A percentile compares a stretch with the other conserved stretches of the same genome.
Evolutionary conservation across 2,888 invertebrate species (phyloP).

Genomic region (Conistra vaccinii): DNA sequence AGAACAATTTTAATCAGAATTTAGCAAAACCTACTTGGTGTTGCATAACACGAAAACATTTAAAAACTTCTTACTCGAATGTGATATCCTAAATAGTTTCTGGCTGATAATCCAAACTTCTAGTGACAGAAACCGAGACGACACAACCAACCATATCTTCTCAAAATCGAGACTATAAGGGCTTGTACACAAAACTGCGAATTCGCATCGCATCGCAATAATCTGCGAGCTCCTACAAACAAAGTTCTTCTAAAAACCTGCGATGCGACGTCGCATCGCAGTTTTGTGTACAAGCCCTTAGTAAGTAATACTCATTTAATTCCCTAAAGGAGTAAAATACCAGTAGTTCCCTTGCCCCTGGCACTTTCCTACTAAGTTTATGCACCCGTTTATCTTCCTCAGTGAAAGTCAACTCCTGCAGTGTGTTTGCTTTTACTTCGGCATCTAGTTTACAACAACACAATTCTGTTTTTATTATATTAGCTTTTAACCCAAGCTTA

Average conservation of each 20-base stretch:
- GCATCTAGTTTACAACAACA: constrained; percentile 29
- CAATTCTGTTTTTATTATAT: constrained; percentile 33
- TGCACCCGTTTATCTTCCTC: constrained; percentile 8
- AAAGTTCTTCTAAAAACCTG: no score
- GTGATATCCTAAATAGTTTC: neutral
- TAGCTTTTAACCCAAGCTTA: constrained; percentile 31
- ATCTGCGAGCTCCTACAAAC: no score
- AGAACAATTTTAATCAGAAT: neutral
- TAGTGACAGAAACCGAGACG: neutral
- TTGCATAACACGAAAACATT: neutral
- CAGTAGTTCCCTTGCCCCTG: neutral
- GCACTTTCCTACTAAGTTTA: constrained; percentile 8
- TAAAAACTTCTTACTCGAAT: no score
- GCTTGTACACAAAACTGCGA: no score
- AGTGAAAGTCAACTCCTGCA: constrained; percentile 22
- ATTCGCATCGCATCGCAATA: no score
- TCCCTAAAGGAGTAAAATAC: neutral
- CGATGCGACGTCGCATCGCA: no score
- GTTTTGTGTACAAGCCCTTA: no score
- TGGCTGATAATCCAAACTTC: neutral
- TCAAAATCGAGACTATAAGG: neutral
- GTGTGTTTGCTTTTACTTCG: constrained; percentile 17
- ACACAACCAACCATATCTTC: neutral
- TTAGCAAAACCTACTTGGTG: neutral
- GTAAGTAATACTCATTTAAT: neutral